Evolutionary conservation across 1,140 invertebrate species (phyloP).

Genomic region (Pachypsylla venusta): DNA sequence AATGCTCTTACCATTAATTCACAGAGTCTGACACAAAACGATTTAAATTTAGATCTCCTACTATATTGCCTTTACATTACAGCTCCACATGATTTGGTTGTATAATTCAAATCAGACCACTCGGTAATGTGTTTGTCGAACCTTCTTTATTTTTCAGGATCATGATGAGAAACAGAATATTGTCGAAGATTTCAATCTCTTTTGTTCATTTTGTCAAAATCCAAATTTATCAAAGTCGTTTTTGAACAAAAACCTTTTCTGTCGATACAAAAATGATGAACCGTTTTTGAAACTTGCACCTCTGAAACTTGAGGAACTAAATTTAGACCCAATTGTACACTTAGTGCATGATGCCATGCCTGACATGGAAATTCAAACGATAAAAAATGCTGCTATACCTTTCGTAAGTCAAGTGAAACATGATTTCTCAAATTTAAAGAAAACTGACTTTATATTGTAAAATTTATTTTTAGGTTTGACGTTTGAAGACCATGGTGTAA

Average conservation of each 20-base stretch:
- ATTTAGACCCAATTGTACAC: conserved; percentile 11
- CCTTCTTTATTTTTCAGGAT: not conserved
- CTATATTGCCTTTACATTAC: too few species aligned
- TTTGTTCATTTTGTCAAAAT: not conserved
- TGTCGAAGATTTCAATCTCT: not conserved
- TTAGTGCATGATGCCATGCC: conserved; percentile 10
- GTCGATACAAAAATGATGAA: not conserved
- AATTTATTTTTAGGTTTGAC: too few species aligned
- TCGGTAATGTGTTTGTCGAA: too few species aligned
- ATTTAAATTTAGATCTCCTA: too few species aligned
- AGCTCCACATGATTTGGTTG: too few species aligned
- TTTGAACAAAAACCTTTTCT: not conserved
- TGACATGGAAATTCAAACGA: conserved; percentile 7
- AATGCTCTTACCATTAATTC: too few species aligned
- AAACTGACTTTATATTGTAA: too few species aligned
- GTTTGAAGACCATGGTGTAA: too few species aligned
- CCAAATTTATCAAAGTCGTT: not conserved
- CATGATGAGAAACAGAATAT: not conserved
- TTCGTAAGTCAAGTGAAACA: too few species aligned
- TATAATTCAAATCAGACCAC: too few species aligned
- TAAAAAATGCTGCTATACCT: conserved; percentile 9
- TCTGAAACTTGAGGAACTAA: conserved; percentile 13
- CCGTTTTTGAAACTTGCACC: not conserved
- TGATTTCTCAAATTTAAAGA: too few species aligned
- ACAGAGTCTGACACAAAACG: too few species aligned